Conservation (phyloP, 2,888 invertebrate genomes). For the Yponomeuta malinellus region DNA sequence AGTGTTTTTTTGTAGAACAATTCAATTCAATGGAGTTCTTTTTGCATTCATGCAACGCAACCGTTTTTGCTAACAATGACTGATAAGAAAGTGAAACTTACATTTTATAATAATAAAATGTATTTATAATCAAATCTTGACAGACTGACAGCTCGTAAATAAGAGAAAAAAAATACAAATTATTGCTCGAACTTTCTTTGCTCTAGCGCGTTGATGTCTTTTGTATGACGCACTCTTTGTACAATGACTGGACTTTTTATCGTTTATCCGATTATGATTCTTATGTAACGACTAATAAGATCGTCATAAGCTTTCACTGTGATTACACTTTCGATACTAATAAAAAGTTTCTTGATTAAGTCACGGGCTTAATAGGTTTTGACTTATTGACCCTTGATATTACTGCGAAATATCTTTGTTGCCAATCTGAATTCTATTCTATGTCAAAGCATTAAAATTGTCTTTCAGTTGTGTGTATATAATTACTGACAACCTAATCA, state of each 20-base stretch:
- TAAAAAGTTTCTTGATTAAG: neutral
- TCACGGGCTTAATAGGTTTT: neutral
- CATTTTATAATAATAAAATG: neutral
- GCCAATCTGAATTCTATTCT: no score
- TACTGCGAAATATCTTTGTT: neutral
- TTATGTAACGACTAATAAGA: neutral
- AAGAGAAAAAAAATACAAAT: neutral
- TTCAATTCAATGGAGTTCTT: no score
- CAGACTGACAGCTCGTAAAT: neutral
- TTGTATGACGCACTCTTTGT: slow-evolving; percentile 12
- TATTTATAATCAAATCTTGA: neutral
- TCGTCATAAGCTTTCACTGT: neutral
- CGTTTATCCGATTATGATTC: neutral
- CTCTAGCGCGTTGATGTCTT: slow-evolving; percentile 15
- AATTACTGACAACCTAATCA: no score
- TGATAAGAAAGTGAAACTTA: slow-evolving; percentile 4
- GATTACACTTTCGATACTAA: neutral
- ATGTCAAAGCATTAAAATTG: no score
- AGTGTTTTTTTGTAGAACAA: no score
- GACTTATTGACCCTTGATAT: neutral
- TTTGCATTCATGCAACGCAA: no score
- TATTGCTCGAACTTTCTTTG: slow-evolving; percentile 13
- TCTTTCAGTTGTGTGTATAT: no score
- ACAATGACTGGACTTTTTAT: neutral
- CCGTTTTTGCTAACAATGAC: neutral